Evolutionary conservation across 1,140 invertebrate species (phyloP), one percentile per base, ranked within the genome.

Genomic region (Caenorhabditis remanei): DNA sequence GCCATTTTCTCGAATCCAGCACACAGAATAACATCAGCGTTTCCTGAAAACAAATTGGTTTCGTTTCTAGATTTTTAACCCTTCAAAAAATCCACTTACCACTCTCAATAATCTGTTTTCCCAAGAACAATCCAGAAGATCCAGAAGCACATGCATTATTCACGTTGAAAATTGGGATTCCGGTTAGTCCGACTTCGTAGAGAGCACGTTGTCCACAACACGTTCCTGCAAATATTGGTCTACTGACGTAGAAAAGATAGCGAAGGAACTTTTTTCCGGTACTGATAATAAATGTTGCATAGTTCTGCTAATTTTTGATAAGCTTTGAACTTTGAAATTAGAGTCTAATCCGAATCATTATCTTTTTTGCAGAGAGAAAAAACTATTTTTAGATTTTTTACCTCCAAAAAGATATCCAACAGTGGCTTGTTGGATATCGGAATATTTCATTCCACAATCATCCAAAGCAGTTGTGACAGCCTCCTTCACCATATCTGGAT

Each of bases 1-100:
- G 97, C 95, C 98, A 99, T 99, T 93, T 99, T 99, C 92, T 99
- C 98, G 93, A 99, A 99, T 6, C 98, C 98, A 65, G 99, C 92
- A 24, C 97, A 98, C 56, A 99, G 93, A 1, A 96, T 95, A 93
- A 98, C 97, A 92, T 98, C 95, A 21, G 95, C 94, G 89, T 95
- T 94, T 14, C 96, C 93, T 93, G 87, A 71, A 84, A 48, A 50
- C 32, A 58, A 5, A 19, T 55, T 79, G 14, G n/a, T n/a, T n/a
- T n/a, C n/a, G n/a, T n/a, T n/a, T n/a, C n/a, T 46, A 14, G 41
- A 0, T 50, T 5, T 83, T 7, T 11, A 21, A 67, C 4, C 21
- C 9, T 83, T 32, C 6, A 55, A 13, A 14, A 4, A 9, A 16
- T 9, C 13, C 6, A n/a, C 71, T 89, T 91, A 93, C 93, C 96